Evolutionary conservation across 2,113 vertebrate genomes (phyloP), one percentile per base, ranked within the genome.

Genomic region (Caranx melampygus): DNA sequence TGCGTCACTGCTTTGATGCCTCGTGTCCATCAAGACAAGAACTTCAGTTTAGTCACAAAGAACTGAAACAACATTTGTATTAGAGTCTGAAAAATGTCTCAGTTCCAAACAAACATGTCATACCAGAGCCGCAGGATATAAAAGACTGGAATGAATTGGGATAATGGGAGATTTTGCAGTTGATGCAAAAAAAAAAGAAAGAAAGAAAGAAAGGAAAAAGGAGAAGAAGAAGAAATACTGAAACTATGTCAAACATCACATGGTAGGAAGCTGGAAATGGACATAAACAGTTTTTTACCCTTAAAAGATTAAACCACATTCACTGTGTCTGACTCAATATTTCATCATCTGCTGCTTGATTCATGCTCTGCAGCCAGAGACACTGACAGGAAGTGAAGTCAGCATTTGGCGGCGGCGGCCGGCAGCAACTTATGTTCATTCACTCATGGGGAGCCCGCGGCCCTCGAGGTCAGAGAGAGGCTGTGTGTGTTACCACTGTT

Each of bases 281-380:
- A 20, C 37, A 31, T 10, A 42, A 42, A 42, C 11, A 42, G 8
- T 42, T 7, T 42, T 42, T 42, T 42, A 10, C 33, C 3, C 4
- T 35, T 13, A 6, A 57, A 37, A 57, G 16, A 57, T 69, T 10
- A 58, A 31, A 44, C 52, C 45, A 13, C 13, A 9, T 54, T 52
- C 33, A 21, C 20, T 68, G 68, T 26, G 35, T 63, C 31, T 42
- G 40, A 42, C 40, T 65, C 73, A 60, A 34, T 52, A 42, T 76
- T 76, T 59, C 21, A 71, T 59, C 16, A 71, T 13, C 34, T 34
- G 20, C 54, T 60, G 54, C 65, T 44, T 82, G 66, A 52, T 59
- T 52, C 26, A 15, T 35, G 65, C 65, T 76, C 42, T 8, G 44
- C 60, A 60, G 35, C 35, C 49, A 60, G 35, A 47, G 65, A 60